Evolutionary conservation across 1,140 invertebrate genomes (phyloP).

Genomic region (Varroa destructor): DNA sequence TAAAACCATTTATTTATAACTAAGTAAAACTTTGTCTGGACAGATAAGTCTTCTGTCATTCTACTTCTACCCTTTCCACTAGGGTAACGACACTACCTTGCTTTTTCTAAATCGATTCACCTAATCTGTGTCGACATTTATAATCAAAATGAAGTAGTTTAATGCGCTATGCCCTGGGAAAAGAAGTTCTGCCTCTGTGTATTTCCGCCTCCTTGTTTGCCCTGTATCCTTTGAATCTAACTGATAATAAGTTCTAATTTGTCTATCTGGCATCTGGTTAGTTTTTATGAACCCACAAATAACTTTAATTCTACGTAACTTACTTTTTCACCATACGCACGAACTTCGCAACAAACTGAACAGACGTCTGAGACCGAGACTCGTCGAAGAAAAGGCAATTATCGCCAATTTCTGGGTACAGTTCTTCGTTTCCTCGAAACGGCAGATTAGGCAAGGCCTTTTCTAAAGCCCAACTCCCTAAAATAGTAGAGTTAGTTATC

Average conservation of each 20-base stretch:
- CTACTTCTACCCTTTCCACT: too few relatives aligned
- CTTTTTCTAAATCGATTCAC: too few relatives aligned
- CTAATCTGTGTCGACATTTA: too few relatives aligned
- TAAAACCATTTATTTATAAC: background rate
- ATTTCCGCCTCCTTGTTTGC: too few relatives aligned
- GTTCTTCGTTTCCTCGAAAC: constrained; percentile 5
- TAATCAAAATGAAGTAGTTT: too few relatives aligned
- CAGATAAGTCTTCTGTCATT: too few relatives aligned
- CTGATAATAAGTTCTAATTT: background rate
- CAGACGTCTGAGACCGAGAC: background rate
- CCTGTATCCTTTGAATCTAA: too few relatives aligned
- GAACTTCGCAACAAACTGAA: constrained; percentile 20
- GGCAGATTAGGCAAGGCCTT: background rate
- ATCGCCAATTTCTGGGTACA: background rate
- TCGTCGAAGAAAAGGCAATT: constrained; percentile 21
- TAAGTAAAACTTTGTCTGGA: too few relatives aligned
- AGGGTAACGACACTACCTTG: too few relatives aligned
- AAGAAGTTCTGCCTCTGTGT: too few relatives aligned
- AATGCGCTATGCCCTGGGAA: too few relatives aligned
- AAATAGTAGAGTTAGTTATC: too few relatives aligned
- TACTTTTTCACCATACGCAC: background rate
- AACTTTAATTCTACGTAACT: background rate
- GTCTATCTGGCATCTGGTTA: background rate
- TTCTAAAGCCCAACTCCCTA: background rate
- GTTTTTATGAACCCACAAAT: background rate